Conservation (phyloP, 2,113 vertebrate species). For the Herpailurus yagouaroundi region DNA sequence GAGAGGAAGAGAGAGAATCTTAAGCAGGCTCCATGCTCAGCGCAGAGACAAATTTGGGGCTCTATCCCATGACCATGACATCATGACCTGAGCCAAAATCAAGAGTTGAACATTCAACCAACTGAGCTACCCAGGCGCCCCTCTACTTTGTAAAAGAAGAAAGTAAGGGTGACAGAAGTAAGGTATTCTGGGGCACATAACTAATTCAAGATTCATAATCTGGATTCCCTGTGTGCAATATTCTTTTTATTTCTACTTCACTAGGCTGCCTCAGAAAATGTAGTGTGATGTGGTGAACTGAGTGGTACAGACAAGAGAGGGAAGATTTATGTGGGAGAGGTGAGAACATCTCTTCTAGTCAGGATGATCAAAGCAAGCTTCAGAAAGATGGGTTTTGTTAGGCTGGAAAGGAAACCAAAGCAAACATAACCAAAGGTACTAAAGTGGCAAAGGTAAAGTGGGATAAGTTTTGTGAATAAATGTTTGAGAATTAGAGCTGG, state of each 20-base stretch:
- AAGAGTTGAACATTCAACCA: no score
- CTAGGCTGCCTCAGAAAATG: neutral
- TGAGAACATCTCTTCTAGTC: neutral
- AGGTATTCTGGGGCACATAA: neutral
- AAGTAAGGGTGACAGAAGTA: neutral
- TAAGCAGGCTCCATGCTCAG: no score
- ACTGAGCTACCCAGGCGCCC: no score
- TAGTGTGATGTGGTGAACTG: neutral
- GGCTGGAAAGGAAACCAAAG: neutral
- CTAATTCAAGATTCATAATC: neutral
- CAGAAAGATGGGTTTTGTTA: neutral
- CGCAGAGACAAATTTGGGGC: no score
- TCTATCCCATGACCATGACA: no score
- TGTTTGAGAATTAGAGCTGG: neutral
- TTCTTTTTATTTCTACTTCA: neutral
- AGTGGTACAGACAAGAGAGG: neutral
- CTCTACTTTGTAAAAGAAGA: constrained; percentile 13
- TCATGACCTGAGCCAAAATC: no score
- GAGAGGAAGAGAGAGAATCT: no score
- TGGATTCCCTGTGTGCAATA: neutral
- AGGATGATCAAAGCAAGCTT: neutral
- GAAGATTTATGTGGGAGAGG: neutral
- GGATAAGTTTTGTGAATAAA: neutral
- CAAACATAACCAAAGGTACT: neutral
- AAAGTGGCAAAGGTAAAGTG: neutral